Evolutionary conservation across 2,797 vertebrate genomes (phyloP), one percentile per base, ranked within the genome.

Genomic region (Myotis myotis): DNA sequence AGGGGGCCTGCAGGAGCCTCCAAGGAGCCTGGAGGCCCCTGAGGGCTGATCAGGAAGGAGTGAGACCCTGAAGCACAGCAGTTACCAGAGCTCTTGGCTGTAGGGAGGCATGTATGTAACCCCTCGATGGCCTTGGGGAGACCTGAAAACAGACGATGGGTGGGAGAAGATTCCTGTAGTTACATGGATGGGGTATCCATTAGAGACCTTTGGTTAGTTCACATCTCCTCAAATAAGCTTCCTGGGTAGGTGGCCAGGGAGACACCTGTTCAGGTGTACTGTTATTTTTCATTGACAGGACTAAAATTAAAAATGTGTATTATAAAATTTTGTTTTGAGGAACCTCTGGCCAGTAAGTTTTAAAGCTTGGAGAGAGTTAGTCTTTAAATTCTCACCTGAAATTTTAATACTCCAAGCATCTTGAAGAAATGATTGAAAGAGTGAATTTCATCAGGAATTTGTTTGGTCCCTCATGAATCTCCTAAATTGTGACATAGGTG

Each of bases 381-480:
- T 60, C 53, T 96, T 93, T 19, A 55, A 0, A 49, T 68, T 94
- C 78, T 47, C 19, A 22, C 12, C 19, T 85, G 30, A 89, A 71
- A 71, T 55, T 49, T 16, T 87, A 70, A 49, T 78, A 47, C 53
- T 64, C n/a, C 15, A 76, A 80, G 44, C 55, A 91, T 75, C 49
- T 82, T 84, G 64, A 92, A 92, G 30, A 82, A 81, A 53, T 74
- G 19, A 47, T 36, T 64, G 3, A 62, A 90, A 86, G 41, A 51
- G 6, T 62, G 13, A 64, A 44, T 85, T 94, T 87, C 5, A 53
- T 93, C 60, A 88, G 81, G 47, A 83, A 88, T 85, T 76, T 71
- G 68, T 91, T 64, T 91, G 41, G 36, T 88, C 16, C 23, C 44
- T 89, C n/a, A 44, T 74, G 57, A 96, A 75, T 93, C 87, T 91